Evolutionary conservation across 92 coral and sea anemone genomes (phyloP), one percentile per base, ranked within the genome.

Genomic region (Paragorgia papillata): DNA sequence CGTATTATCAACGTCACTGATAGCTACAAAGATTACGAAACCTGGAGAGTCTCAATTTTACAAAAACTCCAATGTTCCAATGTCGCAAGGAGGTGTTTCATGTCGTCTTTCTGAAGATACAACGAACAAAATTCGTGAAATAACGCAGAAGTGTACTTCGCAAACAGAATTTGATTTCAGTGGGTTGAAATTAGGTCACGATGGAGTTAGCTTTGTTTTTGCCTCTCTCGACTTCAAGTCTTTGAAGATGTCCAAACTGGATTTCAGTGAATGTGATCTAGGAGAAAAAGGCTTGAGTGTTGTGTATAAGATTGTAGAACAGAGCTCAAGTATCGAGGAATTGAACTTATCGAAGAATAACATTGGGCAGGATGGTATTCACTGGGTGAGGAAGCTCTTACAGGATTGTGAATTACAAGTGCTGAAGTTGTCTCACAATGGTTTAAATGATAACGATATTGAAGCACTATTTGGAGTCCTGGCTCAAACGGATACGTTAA

Each of bases 331-430:
- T 24, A 86, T 90, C 2, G 82, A 48, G 46, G 93, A 88, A 46
- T 67, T 93, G 63, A 87, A 90, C 66, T 46, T 93, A 57, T 88
- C 97, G 27, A 77, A 78, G 43, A 93, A 93, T 73, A 50, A 55
- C 31, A 84, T 93, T 17, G 89, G 87, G 4, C 73, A 56, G 62
- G 56, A 37, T 43, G 85, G 90, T 0, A 65, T 88, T 33, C 8
- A 77, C 12, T 73, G 73, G 67, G 39, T 90, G 69, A 92, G 88
- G 41, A 83, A 86, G 22, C 49, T 93, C 75, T 32, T 93, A 9
- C 73, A 66, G 34, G 37, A 19, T n/a, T 89, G 83, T 33, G 48
- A 73, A 53, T 74, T 87, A 66, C 64, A 80, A 19, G 89, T 61
- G 13, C 74, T 93, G 57, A 84, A 57, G 66, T 83, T 93, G 22